Conservation (phyloP, 2,888 invertebrate genomes). For the Agriotes lineatus region DNA sequence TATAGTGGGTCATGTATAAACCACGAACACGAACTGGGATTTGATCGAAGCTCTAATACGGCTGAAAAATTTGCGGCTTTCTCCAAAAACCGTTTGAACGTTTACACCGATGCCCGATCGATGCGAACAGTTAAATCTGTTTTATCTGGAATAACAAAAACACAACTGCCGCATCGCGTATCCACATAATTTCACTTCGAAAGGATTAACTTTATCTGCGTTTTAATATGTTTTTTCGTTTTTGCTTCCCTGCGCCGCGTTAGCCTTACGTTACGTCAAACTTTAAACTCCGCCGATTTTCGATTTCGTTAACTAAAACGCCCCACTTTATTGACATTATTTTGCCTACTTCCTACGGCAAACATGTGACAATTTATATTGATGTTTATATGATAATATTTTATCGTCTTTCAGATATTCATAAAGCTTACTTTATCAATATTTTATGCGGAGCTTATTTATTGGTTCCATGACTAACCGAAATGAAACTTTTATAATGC, state of each 20-base stretch:
- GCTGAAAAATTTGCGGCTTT: slow-evolving; percentile 6
- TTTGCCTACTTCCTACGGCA: slow-evolving; percentile 19
- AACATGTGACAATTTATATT: slow-evolving; percentile 34
- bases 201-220: slow-evolving; percentile 34
- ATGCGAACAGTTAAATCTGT: background rate
- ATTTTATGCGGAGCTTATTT: slow-evolving; percentile 39
- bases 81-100: background rate
- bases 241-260: background rate
- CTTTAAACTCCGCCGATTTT: background rate
- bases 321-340: slow-evolving; percentile 4
- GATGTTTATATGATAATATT: slow-evolving; percentile 40
- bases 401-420: slow-evolving; percentile 41
- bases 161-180: slow-evolving; percentile 17
- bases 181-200: slow-evolving; percentile 26
- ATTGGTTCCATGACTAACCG: slow-evolving; percentile 40
- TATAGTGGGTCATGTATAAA: slow-evolving; percentile 34
- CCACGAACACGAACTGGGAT: slow-evolving; percentile 31
- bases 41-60: slow-evolving; percentile 14
- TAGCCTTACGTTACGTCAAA: background rate
- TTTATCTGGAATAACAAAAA: slow-evolving; percentile 34
- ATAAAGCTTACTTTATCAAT: slow-evolving; percentile 41
- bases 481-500: slow-evolving; percentile 39
- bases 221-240: slow-evolving; percentile 15
- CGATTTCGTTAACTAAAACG: background rate
- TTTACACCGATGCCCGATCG: slow-evolving; percentile 9